Evolutionary conservation across 2,113 vertebrate species (phyloP), one percentile per base, ranked within the genome.

Genomic region (Leuciscus idus): DNA sequence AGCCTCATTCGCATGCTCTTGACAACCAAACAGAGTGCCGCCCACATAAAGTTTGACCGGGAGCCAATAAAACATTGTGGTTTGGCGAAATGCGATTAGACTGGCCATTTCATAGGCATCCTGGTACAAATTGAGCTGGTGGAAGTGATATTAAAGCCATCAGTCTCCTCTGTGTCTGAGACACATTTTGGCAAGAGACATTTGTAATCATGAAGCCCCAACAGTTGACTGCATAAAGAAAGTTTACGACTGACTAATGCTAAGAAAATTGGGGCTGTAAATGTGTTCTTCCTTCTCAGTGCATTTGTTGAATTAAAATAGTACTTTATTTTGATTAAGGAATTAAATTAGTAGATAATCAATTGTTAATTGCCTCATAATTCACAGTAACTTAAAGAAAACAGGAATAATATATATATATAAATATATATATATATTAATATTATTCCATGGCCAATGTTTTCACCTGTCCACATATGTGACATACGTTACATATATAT

Each of bases 81-180:
- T 64, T 79, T 85, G 70, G 68, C 46, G 75, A 79, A 89, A 89
- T 74, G 76, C 62, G 81, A 87, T 89, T 85, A 86, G 80, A 74
- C 10, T 26, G 76, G 77, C 64, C 85, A 84, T 89, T 91, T 84
- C 81, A 86, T 90, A 85, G 84, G 83, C 81, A 86, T 66, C 73
- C 48, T 52, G 74, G 85, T 86, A 89, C 87, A 85, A 84, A 88
- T 84, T 26, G 74, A 86, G 68, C 81, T 62, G 82, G 83, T 64
- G 70, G 81, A 73, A 46, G 81, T 43, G 77, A 86, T 89, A 87
- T 91, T 91, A 91, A 91, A 91, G 84, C 79, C 85, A 88, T 91
- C 84, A 85, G 72, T 91, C 90, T 90, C 87, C 30, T 50, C 62
- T 10, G 78, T 84, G 62, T 43, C 46, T 84, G 75, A 70, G 86